Evolutionary conservation across 2,113 vertebrate genomes (phyloP).

Genomic region (Thermophis baileyi): DNA sequence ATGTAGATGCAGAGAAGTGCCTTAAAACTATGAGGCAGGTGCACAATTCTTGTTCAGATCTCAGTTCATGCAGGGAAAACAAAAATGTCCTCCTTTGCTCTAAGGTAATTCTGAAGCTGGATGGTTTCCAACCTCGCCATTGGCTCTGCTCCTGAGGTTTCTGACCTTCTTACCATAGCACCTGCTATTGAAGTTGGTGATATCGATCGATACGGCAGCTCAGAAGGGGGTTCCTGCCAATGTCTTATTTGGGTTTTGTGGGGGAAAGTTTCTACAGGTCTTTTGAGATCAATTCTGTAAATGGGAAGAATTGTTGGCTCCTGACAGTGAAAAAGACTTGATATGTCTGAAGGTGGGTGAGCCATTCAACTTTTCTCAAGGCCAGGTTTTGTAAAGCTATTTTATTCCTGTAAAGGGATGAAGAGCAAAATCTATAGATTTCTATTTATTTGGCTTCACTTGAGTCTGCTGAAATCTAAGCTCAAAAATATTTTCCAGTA

Average conservation of each 20-base stretch:
- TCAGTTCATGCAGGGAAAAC: background rate
- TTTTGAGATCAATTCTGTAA: background rate
- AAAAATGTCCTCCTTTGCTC: background rate
- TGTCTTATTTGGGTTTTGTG: background rate
- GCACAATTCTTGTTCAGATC: conserved; percentile 24
- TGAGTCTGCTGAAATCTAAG: background rate
- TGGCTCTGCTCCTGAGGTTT: background rate
- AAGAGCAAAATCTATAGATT: background rate
- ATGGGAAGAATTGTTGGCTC: background rate
- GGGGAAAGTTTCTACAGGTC: background rate
- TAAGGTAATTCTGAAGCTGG: background rate
- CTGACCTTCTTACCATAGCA: background rate
- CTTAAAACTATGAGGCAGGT: conserved; percentile 14
- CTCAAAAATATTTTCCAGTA: background rate
- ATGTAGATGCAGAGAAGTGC: conserved; percentile 5
- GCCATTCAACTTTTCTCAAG: background rate
- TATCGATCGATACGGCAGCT: background rate
- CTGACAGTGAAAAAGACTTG: background rate
- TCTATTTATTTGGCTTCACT: background rate
- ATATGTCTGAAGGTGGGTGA: background rate
- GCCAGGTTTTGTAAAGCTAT: background rate
- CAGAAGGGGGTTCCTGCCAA: background rate
- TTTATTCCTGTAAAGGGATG: background rate
- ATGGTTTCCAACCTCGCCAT: background rate
- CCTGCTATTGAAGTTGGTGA: conserved; percentile 13